Conservation (phyloP, 2,797 vertebrate genomes). For the Pampus argenteus region DNA sequence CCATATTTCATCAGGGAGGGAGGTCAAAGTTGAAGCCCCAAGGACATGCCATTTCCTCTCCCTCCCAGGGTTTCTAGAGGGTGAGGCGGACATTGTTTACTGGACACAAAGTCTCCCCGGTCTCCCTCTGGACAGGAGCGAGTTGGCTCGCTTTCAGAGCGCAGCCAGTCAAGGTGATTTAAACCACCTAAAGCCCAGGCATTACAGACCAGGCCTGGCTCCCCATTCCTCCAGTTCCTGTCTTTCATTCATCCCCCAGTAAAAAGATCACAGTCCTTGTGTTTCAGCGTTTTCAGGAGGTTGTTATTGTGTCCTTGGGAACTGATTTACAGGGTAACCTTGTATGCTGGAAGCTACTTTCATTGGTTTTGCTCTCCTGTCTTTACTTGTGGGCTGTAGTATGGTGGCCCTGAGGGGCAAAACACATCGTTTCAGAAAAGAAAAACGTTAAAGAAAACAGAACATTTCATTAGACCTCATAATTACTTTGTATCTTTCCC, state of each 20-base stretch:
- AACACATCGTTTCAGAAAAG: constrained; percentile 30
- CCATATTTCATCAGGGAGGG: constrained; percentile 75
- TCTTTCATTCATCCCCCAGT: constrained; percentile 74
- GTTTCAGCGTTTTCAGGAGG: constrained; percentile 72
- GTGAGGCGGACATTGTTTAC: constrained; percentile 70
- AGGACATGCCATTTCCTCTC: constrained; percentile 81
- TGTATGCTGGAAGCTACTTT: constrained; percentile 62
- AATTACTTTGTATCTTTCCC: not conserved
- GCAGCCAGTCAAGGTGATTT: constrained; percentile 83
- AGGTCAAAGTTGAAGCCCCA: constrained; percentile 82
- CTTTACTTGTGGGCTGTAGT: constrained; percentile 65
- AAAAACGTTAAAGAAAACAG: not conserved
- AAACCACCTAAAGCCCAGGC: constrained; percentile 69
- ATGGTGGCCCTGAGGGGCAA: constrained; percentile 34
- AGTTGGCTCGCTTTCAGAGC: constrained; percentile 72
- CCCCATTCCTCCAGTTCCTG: constrained; percentile 72
- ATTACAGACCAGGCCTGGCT: constrained; percentile 55
- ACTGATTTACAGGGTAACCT: constrained; percentile 78
- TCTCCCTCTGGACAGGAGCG: constrained; percentile 68
- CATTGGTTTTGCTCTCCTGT: constrained; percentile 66
- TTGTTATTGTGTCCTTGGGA: constrained; percentile 76
- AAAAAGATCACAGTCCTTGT: constrained; percentile 78
- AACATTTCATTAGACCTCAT: not conserved
- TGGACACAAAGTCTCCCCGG: constrained; percentile 66
- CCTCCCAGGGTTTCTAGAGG: constrained; percentile 65